Evolutionary conservation across 2,888 invertebrate species (phyloP), one percentile per base, ranked within the genome.

Genomic region (Tineola bisselliella): DNA sequence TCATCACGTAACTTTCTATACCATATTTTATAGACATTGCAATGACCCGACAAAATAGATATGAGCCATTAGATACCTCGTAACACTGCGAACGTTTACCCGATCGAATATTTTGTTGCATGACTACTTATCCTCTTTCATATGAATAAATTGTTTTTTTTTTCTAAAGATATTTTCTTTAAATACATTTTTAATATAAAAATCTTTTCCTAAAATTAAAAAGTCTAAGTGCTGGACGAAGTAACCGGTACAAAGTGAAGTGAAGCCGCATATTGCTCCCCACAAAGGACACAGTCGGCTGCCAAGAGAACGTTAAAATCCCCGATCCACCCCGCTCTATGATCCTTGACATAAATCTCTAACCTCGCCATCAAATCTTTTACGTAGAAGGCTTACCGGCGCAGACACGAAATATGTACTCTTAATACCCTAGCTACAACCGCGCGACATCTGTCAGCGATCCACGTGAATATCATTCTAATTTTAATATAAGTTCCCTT

Each of bases 321-420:
- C 81, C 76, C 79, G 81, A 84, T 82, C 81, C 79, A 81, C 75
- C 43, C n/a, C 72, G 69, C 76, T 84, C 75, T 84, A 84, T 86
- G 84, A 82, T 84, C 84, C 87, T 87, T 86, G 87, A 87, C 87
- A 84, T 84, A 83, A 87, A 86, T 86, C 84, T 84, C 84, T 81
- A 82, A 84, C 84, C 79, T 79, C 81, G 77, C 80, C 84, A 80
- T 86, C 84, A 86, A 84, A 84, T 87, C 86, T 86, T 84, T 84
- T 84, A 83, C 78, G 78, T 74, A 75, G 73, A 76, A 74, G 78
- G 83, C 84, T 84, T 83, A 81, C 77, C 75, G 75, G 73, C 74
- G 74, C 76, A 79, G 78, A 79, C 77, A 77, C 74, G 79, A 77
- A 77, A 76, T 38, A 15, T 75, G 75, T 79, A 76, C 75, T 76